These are phyloP conservation scores for Dinomys branickii DNA, from an alignment of 2,113 vertebrate genomes.

Conservation along the genomic window DNA sequence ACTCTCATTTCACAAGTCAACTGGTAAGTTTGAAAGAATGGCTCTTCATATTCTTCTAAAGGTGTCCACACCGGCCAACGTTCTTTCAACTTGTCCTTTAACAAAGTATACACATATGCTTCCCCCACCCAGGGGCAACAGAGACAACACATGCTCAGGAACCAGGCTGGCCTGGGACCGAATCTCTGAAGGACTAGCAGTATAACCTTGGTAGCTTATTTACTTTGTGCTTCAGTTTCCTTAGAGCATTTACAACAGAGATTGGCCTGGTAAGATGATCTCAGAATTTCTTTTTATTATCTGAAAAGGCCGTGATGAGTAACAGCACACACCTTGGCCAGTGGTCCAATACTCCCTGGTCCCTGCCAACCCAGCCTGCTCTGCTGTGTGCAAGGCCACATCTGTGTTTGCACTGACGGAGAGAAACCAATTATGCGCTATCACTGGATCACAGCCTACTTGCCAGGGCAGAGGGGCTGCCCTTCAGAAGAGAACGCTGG, in stretches of 20 bases:
- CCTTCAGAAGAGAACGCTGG: not conserved
- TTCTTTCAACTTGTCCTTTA: not conserved
- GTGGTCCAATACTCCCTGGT: rapidly evolving
- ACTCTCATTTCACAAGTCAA: not conserved
- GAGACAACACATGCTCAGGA: not conserved
- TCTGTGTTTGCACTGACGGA: not conserved
- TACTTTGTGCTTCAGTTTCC: not conserved
- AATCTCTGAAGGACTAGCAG: not conserved
- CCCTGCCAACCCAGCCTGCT: not conserved
- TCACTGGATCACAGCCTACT: not conserved
- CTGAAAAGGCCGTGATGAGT: not conserved
- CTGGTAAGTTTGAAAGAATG: not conserved
- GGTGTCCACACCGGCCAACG: not conserved
- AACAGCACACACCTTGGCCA: not conserved
- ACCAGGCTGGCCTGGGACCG: not conserved
- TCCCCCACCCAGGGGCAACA: not conserved
- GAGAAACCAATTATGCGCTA: not conserved
- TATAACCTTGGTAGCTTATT: rapidly evolving
- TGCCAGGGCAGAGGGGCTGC: not conserved
- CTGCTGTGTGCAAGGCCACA: not conserved
- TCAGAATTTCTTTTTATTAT: not conserved
- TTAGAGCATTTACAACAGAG: not conserved
- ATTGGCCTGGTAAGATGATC: not conserved
- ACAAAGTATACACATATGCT: not conserved
- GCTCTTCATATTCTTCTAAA: not conserved